A percentile compares a stretch with the other conserved stretches of the same genome.
These are phyloP conservation scores for Megaceryle maxima DNA, from an alignment of 2,113 vertebrate species.

Conservation along the genomic window DNA sequence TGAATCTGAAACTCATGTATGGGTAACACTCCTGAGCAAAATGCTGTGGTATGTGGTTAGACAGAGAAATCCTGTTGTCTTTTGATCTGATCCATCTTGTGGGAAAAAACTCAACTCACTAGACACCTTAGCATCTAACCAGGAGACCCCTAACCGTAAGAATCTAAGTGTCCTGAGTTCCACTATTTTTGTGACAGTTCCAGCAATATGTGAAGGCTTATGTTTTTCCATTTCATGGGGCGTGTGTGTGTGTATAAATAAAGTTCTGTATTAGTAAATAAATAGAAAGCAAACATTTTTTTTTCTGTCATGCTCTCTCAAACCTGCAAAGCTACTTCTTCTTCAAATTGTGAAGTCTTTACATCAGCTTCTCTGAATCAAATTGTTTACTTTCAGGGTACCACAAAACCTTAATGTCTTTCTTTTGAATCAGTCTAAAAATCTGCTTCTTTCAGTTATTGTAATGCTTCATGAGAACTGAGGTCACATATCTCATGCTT, in stretches of 20 bases:
- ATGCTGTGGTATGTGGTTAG: neutral
- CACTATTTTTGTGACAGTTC: neutral
- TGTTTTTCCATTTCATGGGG: neutral
- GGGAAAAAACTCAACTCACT: neutral
- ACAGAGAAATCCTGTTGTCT: neutral
- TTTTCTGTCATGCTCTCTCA: neutral
- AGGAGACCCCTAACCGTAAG: neutral
- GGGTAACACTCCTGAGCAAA: neutral
- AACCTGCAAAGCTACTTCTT: neutral
- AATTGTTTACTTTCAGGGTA: neutral
- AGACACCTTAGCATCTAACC: neutral
- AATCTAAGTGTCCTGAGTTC: neutral
- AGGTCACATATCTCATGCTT: rapidly evolving
- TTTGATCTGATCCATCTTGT: neutral
- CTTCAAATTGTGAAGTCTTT: neutral
- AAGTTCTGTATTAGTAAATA: neutral
- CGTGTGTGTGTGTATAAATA: neutral
- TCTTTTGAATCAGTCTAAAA: neutral
- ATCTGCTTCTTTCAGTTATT: neutral
- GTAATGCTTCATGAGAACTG: neutral
- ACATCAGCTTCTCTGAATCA: neutral
- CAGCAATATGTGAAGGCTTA: neutral
- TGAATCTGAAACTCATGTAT: neutral
- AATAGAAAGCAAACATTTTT: neutral
- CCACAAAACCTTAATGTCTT: neutral